phyloP scores from a whole-genome alignment of 1,140 invertebrate genomes.

The Pinna nobilis region DNA sequence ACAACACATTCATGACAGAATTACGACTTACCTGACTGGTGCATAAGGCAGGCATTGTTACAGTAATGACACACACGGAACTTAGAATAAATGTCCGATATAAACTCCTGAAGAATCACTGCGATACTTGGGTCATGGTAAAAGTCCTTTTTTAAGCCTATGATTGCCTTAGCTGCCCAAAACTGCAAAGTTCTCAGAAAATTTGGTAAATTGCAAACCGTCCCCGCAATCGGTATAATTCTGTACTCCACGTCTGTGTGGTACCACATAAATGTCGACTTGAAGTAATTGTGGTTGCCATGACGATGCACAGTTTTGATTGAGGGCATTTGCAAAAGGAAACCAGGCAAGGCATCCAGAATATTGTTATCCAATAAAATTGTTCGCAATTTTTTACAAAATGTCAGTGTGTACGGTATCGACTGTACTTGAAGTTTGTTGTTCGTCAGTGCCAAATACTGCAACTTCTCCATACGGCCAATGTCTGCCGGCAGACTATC shows the following conservation, averaged over 20 bases:
- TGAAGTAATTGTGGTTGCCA: constrained; percentile 79
- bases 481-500: constrained; percentile 75
- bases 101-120: constrained; percentile 72
- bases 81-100: constrained; percentile 72
- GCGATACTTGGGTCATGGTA: constrained; percentile 68
- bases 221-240: constrained; percentile 68
- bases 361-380: constrained; percentile 76
- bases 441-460: constrained; percentile 76
- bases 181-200: constrained; percentile 68
- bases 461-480: constrained; percentile 73
- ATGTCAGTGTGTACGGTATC: constrained; percentile 76
- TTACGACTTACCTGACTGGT: constrained; percentile 55
- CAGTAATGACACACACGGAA: constrained; percentile 76
- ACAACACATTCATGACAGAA: neutral
- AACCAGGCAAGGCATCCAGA: constrained; percentile 77
- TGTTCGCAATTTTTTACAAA: constrained; percentile 72
- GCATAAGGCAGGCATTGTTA: constrained; percentile 58
- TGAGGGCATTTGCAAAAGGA: constrained; percentile 73
- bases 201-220: constrained; percentile 30
- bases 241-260: constrained; percentile 76
- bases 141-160: constrained; percentile 74
- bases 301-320: constrained; percentile 77
- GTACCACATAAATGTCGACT: constrained; percentile 78
- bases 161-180: constrained; percentile 72
- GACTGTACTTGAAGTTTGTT: constrained; percentile 76